Evolutionary conservation across 2,797 vertebrate species (phyloP).

Genomic region (Scyliorhinus canicula): DNA sequence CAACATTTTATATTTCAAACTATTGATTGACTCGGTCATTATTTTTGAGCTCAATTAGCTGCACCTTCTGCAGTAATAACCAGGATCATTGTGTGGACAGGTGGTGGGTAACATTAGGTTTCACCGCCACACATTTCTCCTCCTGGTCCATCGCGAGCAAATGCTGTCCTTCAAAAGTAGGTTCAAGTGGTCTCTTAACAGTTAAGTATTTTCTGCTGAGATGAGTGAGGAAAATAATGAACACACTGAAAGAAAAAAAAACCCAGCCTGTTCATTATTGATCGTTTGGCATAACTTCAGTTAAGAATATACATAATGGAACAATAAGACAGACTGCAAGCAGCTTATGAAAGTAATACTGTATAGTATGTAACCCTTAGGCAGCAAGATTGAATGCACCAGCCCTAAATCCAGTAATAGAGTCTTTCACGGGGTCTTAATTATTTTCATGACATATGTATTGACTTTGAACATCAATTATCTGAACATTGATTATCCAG

Average conservation of each 20-base stretch:
- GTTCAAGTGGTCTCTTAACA: conserved; percentile 29
- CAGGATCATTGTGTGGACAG: background rate
- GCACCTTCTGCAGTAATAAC: background rate
- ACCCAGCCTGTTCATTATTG: conserved; percentile 25
- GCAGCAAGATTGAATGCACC: conserved; percentile 30
- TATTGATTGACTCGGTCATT: conserved; percentile 29
- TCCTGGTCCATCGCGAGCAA: background rate
- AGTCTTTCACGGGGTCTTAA: conserved; percentile 33
- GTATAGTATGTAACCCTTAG: conserved; percentile 35
- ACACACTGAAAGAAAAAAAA: background rate
- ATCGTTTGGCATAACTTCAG: conserved; percentile 35
- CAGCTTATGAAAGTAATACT: conserved; percentile 13
- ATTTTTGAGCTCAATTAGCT: conserved; percentile 7
- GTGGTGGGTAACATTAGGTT: background rate
- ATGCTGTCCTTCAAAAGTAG: background rate
- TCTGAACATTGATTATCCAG: conserved; percentile 32
- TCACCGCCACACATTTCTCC: background rate
- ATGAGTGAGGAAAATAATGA: conserved; percentile 30
- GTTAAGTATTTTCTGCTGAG: conserved; percentile 21
- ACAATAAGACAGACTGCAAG: conserved; percentile 29
- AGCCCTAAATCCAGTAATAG: conserved; percentile 25
- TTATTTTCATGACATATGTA: conserved; percentile 39
- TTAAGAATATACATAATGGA: conserved; percentile 37
- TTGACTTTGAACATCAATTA: conserved; percentile 36
- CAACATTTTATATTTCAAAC: conserved; percentile 21